Evolutionary conservation across 2,113 vertebrate genomes (phyloP).

Genomic region (Melanerpes formicivorus): DNA sequence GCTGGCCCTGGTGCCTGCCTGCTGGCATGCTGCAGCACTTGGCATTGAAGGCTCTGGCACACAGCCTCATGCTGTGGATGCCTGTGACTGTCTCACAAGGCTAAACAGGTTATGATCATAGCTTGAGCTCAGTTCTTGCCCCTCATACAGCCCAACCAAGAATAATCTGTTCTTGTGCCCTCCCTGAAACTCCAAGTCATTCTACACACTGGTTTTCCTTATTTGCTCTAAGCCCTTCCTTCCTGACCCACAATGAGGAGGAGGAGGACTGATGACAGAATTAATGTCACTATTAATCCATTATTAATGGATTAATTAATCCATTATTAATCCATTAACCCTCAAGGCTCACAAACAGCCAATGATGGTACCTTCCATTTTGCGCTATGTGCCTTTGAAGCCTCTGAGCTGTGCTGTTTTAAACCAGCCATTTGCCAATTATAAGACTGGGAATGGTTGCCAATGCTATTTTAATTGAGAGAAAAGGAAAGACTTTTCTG

Average conservation of each 20-base stretch:
- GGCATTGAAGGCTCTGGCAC: not conserved
- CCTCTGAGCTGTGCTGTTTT: not conserved
- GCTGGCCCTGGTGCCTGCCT: accelerated
- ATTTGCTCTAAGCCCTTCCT: not conserved
- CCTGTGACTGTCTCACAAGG: not conserved
- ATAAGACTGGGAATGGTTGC: not conserved
- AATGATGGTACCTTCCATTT: not conserved
- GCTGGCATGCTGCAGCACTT: accelerated
- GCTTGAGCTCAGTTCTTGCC: not conserved
- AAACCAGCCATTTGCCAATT: not conserved
- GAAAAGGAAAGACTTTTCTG: not conserved
- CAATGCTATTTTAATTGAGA: not conserved
- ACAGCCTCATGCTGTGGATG: not conserved
- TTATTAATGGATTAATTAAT: not conserved
- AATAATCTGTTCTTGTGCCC: not conserved
- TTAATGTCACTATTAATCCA: not conserved
- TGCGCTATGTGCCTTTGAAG: not conserved
- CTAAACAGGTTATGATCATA: not conserved
- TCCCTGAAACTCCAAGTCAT: not conserved
- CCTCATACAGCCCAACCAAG: not conserved
- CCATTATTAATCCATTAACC: not conserved
- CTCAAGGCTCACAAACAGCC: not conserved
- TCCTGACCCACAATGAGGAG: not conserved
- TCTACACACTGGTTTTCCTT: not conserved
- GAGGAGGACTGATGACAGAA: not conserved